Base-by-base conservation (phyloP, 2,888 invertebrate species). In the Chrysolina haemoptera region DNA sequence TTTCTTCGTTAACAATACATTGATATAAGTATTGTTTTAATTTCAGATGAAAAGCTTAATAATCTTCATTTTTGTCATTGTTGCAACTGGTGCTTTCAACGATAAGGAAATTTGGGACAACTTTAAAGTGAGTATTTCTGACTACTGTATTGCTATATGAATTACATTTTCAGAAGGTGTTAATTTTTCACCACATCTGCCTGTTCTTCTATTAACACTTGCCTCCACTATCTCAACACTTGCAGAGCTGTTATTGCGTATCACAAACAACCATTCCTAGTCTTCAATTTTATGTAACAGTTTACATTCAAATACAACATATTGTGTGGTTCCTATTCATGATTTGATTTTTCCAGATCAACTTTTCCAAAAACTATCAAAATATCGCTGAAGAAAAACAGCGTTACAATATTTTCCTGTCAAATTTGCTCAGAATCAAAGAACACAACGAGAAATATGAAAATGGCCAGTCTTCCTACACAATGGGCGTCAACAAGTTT, bases 401-500 rank as follows among this genome's bases (percentile, higher is more conserved):
- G 5, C 64, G 64, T 12, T 64, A 43, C 43, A 20, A 41, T 6
- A 43, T 64, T n/a, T 64, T 64, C 43, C 41, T 11, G 41, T 16
- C 16, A 20, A 64, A 64, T 35, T 22, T 64, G 18, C 27, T 8
- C 18, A 64, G 8, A 16, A 64, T 64, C 20, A 41, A 64, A 18
- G 43, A 16, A 10, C 64, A 64, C 9, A 64, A 64, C 64, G 43
- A 41, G 20, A 46, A 64, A 20, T 64, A 64, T 46, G 43, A 43
- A 41, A 46, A 41, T 18, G 64, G 64, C 11, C 18, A 64, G 20
- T 64, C 64, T 43, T 20, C 20, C 11, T 64, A 16, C 46, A 64
- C 16, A 41, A 41, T 43, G 64, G 46, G 46, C 20, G 64, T 64
- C 64, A 64, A 64, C 43, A 14, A 64, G n/a, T 64, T 64, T 22